phyloP scores from a whole-genome alignment of 2,888 invertebrate genomes.

The Lasioglossum marginatum region DNA sequence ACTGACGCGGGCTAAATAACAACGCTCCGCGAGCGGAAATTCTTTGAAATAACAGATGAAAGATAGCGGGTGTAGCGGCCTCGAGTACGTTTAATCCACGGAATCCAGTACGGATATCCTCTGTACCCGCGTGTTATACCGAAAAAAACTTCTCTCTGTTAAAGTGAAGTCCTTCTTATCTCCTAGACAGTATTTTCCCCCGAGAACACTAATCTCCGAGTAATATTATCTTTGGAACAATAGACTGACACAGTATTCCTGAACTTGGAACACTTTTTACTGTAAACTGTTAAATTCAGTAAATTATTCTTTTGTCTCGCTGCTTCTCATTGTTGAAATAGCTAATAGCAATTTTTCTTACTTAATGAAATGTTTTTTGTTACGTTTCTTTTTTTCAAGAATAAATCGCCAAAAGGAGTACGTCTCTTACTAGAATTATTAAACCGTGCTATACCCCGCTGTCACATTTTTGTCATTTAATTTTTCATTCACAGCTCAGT shows the following conservation, averaged over 20 bases:
- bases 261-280: not conserved
- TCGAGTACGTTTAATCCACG: slow-evolving; percentile 28
- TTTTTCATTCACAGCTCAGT: not conserved
- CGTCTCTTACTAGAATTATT: not conserved
- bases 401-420: not conserved
- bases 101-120: too few relatives aligned
- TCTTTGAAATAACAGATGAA: slow-evolving; percentile 49
- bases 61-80: slow-evolving; percentile 19
- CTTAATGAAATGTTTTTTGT: not conserved
- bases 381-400: not conserved
- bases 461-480: not conserved
- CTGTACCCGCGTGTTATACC: not conserved
- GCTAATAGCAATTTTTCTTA: not conserved
- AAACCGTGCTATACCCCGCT: not conserved
- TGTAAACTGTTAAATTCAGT: not conserved
- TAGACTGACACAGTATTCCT: not conserved
- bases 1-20: slow-evolving; percentile 43
- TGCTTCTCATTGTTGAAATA: not conserved
- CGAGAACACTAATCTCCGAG: not conserved
- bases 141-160: not conserved
- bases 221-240: not conserved
- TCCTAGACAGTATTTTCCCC: not conserved
- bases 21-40: slow-evolving; percentile 21
- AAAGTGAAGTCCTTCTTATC: not conserved
- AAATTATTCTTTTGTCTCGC: not conserved